Conservation (phyloP, 2,113 vertebrate species). For the Oncorhynchus nerka region DNA sequence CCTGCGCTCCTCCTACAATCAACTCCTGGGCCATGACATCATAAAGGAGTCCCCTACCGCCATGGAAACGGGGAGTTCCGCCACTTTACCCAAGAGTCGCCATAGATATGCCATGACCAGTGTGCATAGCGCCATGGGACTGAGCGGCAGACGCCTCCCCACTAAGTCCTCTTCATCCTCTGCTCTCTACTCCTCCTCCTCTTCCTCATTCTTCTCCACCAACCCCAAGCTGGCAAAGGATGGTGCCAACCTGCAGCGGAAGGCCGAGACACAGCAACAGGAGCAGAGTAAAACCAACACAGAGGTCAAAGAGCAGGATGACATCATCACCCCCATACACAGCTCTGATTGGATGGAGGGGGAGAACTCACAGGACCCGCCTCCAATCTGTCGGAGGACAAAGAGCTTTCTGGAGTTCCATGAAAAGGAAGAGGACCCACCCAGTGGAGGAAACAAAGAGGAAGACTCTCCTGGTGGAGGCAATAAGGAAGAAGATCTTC, state of each 20-base stretch:
- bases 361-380: conserved; percentile 73
- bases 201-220: conserved; percentile 67
- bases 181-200: conserved; percentile 66
- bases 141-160: conserved; percentile 71
- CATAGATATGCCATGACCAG: conserved; percentile 89
- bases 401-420: conserved; percentile 95
- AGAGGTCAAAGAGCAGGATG: conserved; percentile 72
- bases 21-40: conserved; percentile 86
- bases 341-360: conserved; percentile 86
- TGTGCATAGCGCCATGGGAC: conserved; percentile 88
- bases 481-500: conserved; percentile 78
- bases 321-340: conserved; percentile 59
- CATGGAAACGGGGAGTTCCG: conserved; percentile 79
- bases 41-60: conserved; percentile 75
- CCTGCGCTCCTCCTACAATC: conserved; percentile 93
- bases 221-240: conserved; percentile 97
- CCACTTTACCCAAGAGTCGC: conserved; percentile 87
- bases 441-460: conserved; percentile 61
- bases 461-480: conserved; percentile 42
- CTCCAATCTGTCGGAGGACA: conserved; percentile 79
- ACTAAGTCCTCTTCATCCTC: conserved; percentile 77
- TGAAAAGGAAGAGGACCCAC: conserved; percentile 79
- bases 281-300: conserved; percentile 80
- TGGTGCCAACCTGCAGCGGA: conserved; percentile 94
- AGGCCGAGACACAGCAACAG: conserved; percentile 89